These are phyloP conservation scores for Pipra filicauda DNA, from an alignment of 2,113 vertebrate genomes.

Conservation along the genomic window DNA sequence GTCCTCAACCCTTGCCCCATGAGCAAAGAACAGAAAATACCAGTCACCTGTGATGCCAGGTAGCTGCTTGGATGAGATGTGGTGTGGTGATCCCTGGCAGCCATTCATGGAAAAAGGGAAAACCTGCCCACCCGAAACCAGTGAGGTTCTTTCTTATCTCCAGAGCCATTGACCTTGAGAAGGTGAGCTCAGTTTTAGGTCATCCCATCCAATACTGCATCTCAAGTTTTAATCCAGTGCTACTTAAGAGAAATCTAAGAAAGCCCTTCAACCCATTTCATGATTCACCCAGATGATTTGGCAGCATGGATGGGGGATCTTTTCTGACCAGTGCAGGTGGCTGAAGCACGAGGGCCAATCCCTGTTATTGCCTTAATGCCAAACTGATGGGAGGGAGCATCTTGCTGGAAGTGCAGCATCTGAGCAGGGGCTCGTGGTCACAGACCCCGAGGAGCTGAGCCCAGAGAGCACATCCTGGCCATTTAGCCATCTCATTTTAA, in stretches of 20 bases:
- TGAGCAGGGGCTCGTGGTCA: not conserved
- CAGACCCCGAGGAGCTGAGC: not conserved
- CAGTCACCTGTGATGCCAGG: not conserved
- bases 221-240: not conserved
- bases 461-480: not conserved
- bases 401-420: not conserved
- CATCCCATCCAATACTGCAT: not conserved
- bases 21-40: not conserved
- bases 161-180: not conserved
- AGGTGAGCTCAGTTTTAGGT: not conserved
- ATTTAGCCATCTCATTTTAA: not conserved
- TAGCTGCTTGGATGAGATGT: not conserved
- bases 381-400: rapidly evolving
- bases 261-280: not conserved
- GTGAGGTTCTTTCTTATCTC: not conserved
- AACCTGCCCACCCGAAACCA: not conserved
- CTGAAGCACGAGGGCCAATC: not conserved
- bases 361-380: not conserved
- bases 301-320: not conserved
- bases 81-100: not conserved
- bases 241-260: not conserved
- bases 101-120: not conserved
- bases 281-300: not conserved
- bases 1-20: not conserved
- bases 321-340: not conserved